phyloP scores from a whole-genome alignment of 2,113 vertebrate genomes.

The Protobothrops mucrosquamatus region DNA sequence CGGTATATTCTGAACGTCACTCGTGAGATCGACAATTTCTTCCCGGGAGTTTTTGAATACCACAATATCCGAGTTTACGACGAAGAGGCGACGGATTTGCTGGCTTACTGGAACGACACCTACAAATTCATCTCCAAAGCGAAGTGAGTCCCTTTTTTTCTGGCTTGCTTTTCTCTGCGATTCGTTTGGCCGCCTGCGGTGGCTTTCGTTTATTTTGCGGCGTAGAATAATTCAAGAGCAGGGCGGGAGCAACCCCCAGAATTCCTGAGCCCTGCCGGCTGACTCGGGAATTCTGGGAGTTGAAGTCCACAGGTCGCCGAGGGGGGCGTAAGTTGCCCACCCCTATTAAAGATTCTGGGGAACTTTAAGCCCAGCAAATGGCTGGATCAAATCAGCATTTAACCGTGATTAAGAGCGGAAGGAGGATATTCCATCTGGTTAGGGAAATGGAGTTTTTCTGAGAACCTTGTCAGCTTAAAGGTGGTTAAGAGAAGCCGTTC shows the following conservation, averaged over 20 bases:
- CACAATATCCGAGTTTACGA: constrained; percentile 97
- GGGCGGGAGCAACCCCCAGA: neutral
- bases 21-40: constrained; percentile 97
- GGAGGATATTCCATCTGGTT: neutral
- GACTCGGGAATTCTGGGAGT: neutral
- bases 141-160: constrained; percentile 76
- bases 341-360: too few species aligned
- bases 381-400: neutral
- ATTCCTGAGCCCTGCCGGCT: neutral
- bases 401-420: neutral
- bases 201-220: neutral
- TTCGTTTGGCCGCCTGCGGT: neutral
- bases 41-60: constrained; percentile 93
- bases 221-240: neutral
- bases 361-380: neutral
- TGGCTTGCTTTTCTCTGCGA: fast-evolving
- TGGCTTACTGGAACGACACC: constrained; percentile 98
- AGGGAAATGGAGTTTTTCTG: neutral
- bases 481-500: neutral
- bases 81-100: constrained; percentile 94
- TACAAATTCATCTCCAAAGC: constrained; percentile 99
- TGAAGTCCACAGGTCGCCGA: neutral
- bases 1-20: constrained; percentile 96
- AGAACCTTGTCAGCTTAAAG: too few species aligned
- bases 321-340: too few species aligned